Conservation (phyloP, 2,888 invertebrate genomes). For the Aphrophora alni region DNA sequence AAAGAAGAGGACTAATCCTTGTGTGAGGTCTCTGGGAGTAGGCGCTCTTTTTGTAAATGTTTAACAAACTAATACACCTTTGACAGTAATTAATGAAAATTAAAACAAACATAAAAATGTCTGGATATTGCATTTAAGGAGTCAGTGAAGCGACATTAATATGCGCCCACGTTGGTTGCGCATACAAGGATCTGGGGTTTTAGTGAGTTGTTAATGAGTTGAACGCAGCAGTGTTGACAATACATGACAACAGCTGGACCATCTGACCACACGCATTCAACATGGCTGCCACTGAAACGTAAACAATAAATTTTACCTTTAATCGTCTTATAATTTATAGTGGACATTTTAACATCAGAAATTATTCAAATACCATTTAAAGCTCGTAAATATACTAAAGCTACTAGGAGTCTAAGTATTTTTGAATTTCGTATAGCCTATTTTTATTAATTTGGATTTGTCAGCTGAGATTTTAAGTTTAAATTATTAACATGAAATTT, state of each 20-base stretch:
- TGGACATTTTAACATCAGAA: neutral
- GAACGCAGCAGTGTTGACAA: neutral
- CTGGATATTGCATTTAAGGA: neutral
- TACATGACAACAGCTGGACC: neutral
- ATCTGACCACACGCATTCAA: neutral
- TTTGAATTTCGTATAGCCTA: no score
- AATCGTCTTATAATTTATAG: neutral
- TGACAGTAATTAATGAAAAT: conserved; percentile 4
- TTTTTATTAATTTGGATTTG: neutral
- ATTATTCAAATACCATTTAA: neutral
- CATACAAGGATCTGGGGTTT: neutral
- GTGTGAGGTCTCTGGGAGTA: neutral
- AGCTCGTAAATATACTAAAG: neutral
- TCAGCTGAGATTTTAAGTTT: no score
- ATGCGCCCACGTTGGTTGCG: neutral
- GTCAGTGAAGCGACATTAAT: neutral
- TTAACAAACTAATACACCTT: neutral
- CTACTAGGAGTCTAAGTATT: neutral
- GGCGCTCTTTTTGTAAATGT: neutral
- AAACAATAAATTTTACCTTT: neutral
- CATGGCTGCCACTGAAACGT: neutral
- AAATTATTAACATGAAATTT: no score
- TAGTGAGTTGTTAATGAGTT: neutral
- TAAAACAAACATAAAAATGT: neutral
- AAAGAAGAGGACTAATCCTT: no score